Base-by-base conservation (phyloP, 2,888 invertebrate genomes). In the Tachina fera region DNA sequence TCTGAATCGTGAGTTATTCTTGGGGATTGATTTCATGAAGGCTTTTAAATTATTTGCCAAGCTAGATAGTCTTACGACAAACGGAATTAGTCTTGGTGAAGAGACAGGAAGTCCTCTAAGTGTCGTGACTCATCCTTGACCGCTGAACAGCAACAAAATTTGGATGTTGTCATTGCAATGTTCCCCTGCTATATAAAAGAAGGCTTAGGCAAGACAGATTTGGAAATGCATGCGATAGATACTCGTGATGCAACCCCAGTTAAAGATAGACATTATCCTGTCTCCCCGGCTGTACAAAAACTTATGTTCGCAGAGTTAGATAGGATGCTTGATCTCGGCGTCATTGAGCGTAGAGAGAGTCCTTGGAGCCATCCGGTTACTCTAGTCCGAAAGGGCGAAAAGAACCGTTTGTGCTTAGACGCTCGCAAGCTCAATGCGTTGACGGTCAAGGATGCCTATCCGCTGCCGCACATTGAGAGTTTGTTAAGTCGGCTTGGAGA, bases 371-470 rank as follows among this genome's bases (percentile, higher is more conserved):
- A 31, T 31, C 31, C 31, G 31, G 3, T 31, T 31, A 74, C 72
- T 13, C 31, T 61, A 11, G 72, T 74, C 6, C 72, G 72, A 1
- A 74, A 61, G 47, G 61, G 72, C 4, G 31, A 22, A 11, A 74
- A 61, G 47, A 74, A 74, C 39, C 22, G 72, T 9, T 60, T 74
- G 31, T 61, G 72, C 31, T 19, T 74, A 47, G 61, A 74, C n/a
- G 72, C 72, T 45, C 56, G 72, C 41, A 68, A 51, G 68, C 53
- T 68, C 8, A 68, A 68, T 68, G 45, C 67, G 8, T 31, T 31
- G 3, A 31, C 31, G 31, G 31, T 31, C 31, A 31, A 31, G 3
- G 31, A 31, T 31, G 4, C 3, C 31, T 31, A 4, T 31, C 31
- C 31, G 2, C 31, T 31, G 31, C 31, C 31, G 31, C 31, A 31